phyloP scores from a whole-genome alignment of 1,140 invertebrate genomes.

The Trachymyrmex cornetzi region DNA sequence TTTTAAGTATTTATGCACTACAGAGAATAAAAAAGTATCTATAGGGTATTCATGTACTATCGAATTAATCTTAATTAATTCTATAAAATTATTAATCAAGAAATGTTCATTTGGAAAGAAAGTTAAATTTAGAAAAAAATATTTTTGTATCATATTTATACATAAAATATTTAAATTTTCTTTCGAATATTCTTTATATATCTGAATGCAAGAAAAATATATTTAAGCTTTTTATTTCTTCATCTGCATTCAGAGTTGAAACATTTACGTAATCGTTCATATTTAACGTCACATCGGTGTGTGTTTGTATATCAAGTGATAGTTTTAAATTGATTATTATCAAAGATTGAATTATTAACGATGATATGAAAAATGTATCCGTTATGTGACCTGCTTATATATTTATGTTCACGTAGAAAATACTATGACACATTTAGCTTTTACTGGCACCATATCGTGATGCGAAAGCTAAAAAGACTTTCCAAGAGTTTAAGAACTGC shows the following conservation, averaged over 20 bases:
- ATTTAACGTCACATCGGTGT: neutral
- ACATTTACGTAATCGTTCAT: neutral
- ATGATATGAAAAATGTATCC: conserved; percentile 22
- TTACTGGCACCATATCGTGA: neutral
- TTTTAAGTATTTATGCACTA: neutral
- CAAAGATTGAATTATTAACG: neutral
- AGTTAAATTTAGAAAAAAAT: neutral
- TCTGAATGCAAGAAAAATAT: neutral
- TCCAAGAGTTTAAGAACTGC: neutral
- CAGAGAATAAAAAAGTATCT: no score
- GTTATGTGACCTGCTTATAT: conserved; percentile 45
- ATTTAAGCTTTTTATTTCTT: neutral
- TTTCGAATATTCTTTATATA: neutral
- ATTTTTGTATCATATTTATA: conserved; percentile 10
- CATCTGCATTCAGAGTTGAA: neutral
- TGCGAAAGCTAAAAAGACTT: conserved; percentile 30
- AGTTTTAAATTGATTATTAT: conserved; percentile 8
- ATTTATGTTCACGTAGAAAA: conserved; percentile 21
- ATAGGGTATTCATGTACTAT: neutral
- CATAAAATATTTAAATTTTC: neutral
- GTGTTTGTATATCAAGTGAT: neutral
- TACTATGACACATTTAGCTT: conserved; percentile 35
- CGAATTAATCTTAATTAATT: neutral
- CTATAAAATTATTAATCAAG: neutral
- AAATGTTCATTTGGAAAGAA: neutral